Evolutionary conservation across 1,140 invertebrate species (phyloP), one percentile per base, ranked within the genome.

Genomic region (Rhynchophorus ferrugineus): DNA sequence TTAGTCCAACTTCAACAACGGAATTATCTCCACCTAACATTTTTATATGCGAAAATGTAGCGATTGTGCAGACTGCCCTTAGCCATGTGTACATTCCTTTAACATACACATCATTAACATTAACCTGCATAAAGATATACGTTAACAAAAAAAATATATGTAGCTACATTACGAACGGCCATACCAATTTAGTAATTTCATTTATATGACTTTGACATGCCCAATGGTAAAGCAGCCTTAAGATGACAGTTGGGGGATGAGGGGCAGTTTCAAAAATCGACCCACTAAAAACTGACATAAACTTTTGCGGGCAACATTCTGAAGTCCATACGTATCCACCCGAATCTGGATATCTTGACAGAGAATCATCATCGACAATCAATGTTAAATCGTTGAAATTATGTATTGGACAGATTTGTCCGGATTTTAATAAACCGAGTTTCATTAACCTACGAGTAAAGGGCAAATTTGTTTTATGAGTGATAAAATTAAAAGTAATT

Each of bases 211-310:
- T 92, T 62, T 92, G 89, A 64, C 88, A 91, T 0, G 85, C 78
- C 89, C 89, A 93, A 66, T 93, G 89, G 67, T 92, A 93, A 18
- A 93, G 83, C 0, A 92, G 71, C 64, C 92, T 92, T 0, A 91
- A 65, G 2, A 91, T 71, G 8, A 87, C 81, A 9, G 82, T 84
- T 0, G 89, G 89, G 1, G 84, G 81, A 68, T 91, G 84, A 2
- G 84, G 81, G 3, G 86, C 82, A 2, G 82, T 82, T 69, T 91
- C 87, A 60, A 92, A 93, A 29, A 93, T 79, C 0, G 89, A 93
- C 16, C 87, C 86, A 54, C 78, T 82, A 65, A 89, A 93, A 0
- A 92, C 86, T 0, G 89, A 91, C 1, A 91, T 81, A 61, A 86
- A 90, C 42, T 82, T 79, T 18, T 84, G 83, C 0, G 85, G 83